Evolutionary conservation across 2,113 vertebrate species (phyloP).

Genomic region (Hippocampus comes): DNA sequence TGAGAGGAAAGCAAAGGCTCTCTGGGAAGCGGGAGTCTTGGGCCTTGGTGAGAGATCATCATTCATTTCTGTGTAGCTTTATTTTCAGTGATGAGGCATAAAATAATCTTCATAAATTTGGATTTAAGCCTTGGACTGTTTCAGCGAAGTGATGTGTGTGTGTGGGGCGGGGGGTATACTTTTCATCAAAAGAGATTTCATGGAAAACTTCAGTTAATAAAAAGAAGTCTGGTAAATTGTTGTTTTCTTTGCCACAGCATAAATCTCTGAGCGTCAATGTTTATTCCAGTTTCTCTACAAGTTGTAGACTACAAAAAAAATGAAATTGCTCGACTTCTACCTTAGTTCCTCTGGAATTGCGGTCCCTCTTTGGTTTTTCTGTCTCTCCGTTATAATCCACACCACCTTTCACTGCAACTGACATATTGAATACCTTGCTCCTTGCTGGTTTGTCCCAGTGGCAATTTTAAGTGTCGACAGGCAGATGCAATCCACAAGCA

Average conservation of each 20-base stretch:
- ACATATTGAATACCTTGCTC: slow-evolving; percentile 57
- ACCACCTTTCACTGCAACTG: slow-evolving; percentile 49
- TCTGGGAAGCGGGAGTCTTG: slow-evolving; percentile 22
- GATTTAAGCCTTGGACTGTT: not conserved
- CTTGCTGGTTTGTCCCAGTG: slow-evolving; percentile 47
- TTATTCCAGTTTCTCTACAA: slow-evolving; percentile 12
- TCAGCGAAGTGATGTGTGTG: not conserved
- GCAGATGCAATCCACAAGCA: slow-evolving; percentile 52
- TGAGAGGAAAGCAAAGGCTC: slow-evolving; percentile 31
- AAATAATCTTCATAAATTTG: not conserved
- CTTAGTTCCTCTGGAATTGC: slow-evolving; percentile 32
- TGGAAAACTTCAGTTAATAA: not conserved
- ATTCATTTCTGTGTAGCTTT: not conserved
- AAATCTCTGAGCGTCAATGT: not conserved
- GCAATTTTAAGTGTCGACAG: slow-evolving; percentile 65
- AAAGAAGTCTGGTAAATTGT: not conserved
- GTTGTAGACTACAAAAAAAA: slow-evolving; percentile 40
- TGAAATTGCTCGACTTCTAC: slow-evolving; percentile 46
- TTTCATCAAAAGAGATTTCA: not conserved
- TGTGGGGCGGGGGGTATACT: not conserved
- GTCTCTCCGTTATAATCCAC: slow-evolving; percentile 43
- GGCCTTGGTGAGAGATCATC: slow-evolving; percentile 8
- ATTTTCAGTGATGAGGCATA: not conserved
- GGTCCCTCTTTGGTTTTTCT: slow-evolving; percentile 22
- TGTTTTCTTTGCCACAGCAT: not conserved